Percentiles rank a stretch among this genome's conserved stretches.
These are phyloP conservation scores for Eumerus sabulonum DNA, from an alignment of 2,888 invertebrate genomes.

Conservation along the genomic window DNA sequence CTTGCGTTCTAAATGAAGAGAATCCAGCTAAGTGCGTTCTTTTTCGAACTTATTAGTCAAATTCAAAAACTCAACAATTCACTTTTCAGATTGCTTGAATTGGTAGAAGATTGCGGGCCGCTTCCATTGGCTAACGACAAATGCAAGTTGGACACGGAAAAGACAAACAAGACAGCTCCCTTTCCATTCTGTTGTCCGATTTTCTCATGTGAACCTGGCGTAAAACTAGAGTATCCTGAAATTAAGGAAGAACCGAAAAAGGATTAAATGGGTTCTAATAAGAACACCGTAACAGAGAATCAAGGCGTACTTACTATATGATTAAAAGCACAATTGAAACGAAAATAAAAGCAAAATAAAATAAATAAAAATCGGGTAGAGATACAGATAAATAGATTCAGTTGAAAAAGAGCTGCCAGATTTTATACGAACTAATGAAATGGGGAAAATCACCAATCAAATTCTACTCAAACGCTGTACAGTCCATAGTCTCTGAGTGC, in stretches of 20 bases:
- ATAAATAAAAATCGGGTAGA: too few species aligned
- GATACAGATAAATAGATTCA: too few species aligned
- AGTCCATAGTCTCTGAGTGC: too few species aligned
- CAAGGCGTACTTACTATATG: too few species aligned
- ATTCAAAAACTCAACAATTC: not conserved
- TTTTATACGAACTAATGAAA: too few species aligned
- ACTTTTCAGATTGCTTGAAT: conserved; percentile 84
- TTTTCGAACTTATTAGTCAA: not conserved
- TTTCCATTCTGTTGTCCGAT: conserved; percentile 93
- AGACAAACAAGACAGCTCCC: conserved; percentile 92
- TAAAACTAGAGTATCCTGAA: conserved; percentile 91
- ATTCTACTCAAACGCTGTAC: too few species aligned
- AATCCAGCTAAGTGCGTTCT: conserved; percentile 81
- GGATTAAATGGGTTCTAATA: conserved; percentile 60
- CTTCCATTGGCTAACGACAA: conserved; percentile 92
- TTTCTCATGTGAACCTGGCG: conserved; percentile 92
- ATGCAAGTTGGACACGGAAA: conserved; percentile 91
- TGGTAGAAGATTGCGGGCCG: conserved; percentile 94
- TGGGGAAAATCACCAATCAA: too few species aligned
- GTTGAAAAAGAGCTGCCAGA: too few species aligned
- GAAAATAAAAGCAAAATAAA: too few species aligned
- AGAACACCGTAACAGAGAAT: too few species aligned
- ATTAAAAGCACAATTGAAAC: too few species aligned
- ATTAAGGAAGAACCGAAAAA: conserved; percentile 80
- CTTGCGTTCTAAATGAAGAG: conserved; percentile 90